Evolutionary conservation across 2,113 vertebrate species (phyloP).

Genomic region (Tachysurus fulvidraco): DNA sequence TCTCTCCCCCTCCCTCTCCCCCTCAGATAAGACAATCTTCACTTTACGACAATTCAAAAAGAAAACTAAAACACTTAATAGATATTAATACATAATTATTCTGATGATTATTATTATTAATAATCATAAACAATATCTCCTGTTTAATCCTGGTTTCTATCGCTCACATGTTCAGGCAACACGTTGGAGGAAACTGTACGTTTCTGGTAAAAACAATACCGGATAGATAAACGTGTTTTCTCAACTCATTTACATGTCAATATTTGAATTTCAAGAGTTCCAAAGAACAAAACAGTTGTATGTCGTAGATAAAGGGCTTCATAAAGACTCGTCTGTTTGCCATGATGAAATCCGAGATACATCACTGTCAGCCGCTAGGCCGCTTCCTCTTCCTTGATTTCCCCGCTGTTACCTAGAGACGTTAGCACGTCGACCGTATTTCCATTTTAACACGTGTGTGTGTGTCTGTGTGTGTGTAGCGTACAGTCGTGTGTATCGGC

Average conservation of each 20-base stretch:
- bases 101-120: background rate
- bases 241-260: background rate
- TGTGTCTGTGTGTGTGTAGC: conserved; percentile 30
- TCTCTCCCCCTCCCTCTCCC: background rate
- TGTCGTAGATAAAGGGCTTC: background rate
- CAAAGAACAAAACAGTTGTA: background rate
- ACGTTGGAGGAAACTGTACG: background rate
- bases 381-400: background rate
- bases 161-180: background rate
- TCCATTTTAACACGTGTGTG: conserved; percentile 35
- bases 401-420: conserved; percentile 45
- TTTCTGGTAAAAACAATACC: background rate
- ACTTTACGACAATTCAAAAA: background rate
- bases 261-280: background rate
- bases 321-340: conserved; percentile 9
- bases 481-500: conserved; percentile 48
- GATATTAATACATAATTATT: too few species aligned
- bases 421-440: conserved; percentile 21
- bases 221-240: background rate
- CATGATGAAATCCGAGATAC: background rate
- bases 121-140: background rate
- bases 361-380: conserved; percentile 17
- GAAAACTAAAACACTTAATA: too few species aligned
- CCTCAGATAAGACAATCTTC: background rate
- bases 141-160: background rate